These are phyloP conservation scores for Enteromius radiatus DNA, from an alignment of 2,797 vertebrate species.

Conservation along the genomic window DNA sequence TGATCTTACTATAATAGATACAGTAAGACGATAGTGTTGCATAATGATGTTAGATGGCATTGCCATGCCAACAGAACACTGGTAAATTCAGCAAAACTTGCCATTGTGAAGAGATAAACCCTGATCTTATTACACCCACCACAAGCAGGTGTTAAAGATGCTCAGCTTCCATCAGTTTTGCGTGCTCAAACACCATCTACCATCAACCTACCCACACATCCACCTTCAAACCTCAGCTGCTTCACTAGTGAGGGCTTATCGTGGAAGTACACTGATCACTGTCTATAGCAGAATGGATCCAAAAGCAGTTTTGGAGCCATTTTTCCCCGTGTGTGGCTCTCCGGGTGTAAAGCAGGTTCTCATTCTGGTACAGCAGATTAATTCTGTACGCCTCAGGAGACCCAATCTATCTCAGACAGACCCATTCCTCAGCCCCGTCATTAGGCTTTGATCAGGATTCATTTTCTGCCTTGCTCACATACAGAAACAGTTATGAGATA, in stretches of 20 bases:
- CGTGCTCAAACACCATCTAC: conserved; percentile 1
- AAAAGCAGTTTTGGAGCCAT: background rate
- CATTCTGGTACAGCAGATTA: conserved; percentile 30
- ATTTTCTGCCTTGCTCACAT: conserved; percentile 43
- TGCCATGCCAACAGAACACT: conserved; percentile 28
- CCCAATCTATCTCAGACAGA: conserved; percentile 37
- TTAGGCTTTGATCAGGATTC: conserved; percentile 57
- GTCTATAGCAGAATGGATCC: background rate
- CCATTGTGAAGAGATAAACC: conserved; percentile 23
- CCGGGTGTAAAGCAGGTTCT: conserved; percentile 22
- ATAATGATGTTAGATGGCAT: conserved; percentile 7
- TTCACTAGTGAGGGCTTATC: background rate
- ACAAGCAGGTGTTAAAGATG: conserved; percentile 24
- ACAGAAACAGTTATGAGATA: conserved; percentile 7
- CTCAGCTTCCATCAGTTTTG: conserved; percentile 7
- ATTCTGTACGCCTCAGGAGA: conserved; percentile 45
- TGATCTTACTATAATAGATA: background rate
- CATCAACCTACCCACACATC: conserved; percentile 2
- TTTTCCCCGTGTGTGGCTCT: background rate
- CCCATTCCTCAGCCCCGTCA: conserved; percentile 46
- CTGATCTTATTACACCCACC: conserved; percentile 37
- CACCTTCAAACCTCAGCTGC: background rate
- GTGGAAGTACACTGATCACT: background rate
- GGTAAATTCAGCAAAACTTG: conserved; percentile 13
- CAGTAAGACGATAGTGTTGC: background rate